phyloP scores from a whole-genome alignment of 2,888 invertebrate genomes.

The Apoda limacodes region DNA sequence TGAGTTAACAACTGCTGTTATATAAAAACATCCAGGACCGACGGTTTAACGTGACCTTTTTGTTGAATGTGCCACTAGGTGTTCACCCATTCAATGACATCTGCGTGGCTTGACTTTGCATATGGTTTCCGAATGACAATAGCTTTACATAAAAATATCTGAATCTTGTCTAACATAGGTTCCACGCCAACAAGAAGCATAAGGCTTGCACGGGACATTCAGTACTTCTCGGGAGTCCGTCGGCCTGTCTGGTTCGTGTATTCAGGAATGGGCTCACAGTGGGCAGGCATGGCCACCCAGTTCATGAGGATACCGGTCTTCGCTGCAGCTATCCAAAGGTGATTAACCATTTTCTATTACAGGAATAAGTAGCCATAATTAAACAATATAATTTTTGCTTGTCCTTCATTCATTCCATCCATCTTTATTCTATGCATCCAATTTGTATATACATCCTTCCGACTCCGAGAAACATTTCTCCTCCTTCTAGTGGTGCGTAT shows the following conservation, averaged over 20 bases:
- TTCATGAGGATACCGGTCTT: slow-evolving; percentile 82
- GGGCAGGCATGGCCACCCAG: slow-evolving; percentile 85
- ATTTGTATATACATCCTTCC: neutral
- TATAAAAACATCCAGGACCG: too few relatives aligned
- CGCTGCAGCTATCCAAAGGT: slow-evolving; percentile 75
- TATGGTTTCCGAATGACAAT: too few relatives aligned
- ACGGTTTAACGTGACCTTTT: too few relatives aligned
- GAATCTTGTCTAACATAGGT: too few relatives aligned
- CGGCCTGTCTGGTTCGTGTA: slow-evolving; percentile 90
- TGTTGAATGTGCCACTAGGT: too few relatives aligned
- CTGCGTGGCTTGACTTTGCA: too few relatives aligned
- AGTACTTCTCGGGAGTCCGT: slow-evolving; percentile 72
- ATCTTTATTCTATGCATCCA: neutral
- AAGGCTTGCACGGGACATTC: slow-evolving; percentile 56
- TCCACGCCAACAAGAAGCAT: slow-evolving; percentile 46
- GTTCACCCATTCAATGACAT: too few relatives aligned
- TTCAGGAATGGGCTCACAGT: slow-evolving; percentile 93
- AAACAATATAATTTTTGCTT: neutral
- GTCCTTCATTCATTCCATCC: neutral
- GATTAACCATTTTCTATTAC: slow-evolving; percentile 12
- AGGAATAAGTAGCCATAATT: neutral
- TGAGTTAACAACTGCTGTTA: too few relatives aligned
- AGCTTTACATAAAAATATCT: too few relatives aligned
- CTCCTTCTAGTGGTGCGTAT: too few relatives aligned
- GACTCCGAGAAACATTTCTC: neutral